Conservation (phyloP, 2,888 invertebrate genomes). For the Formica aserva region DNA sequence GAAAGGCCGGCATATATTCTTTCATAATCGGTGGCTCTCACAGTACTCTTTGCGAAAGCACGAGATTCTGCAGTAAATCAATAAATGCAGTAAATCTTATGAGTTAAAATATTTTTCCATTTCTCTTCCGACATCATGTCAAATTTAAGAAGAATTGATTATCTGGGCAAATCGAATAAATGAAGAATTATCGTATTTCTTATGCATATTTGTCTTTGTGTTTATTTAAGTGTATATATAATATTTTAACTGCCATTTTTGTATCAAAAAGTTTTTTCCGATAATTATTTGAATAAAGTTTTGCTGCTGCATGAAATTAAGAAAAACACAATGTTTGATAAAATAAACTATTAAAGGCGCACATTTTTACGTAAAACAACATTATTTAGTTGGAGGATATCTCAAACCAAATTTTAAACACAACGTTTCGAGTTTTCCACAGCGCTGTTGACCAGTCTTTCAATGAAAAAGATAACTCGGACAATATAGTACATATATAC, state of each 20-base stretch:
- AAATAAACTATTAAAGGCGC: not conserved
- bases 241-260: not conserved
- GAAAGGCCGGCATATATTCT: not conserved
- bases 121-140: not conserved
- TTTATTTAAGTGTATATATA: not conserved
- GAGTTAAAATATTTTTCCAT: constrained; percentile 4
- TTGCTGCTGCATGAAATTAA: not conserved
- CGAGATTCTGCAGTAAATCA: constrained; percentile 29
- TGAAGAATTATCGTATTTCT: not conserved
- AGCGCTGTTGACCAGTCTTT: not conserved
- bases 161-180: not conserved
- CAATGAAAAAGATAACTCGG: not conserved
- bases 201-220: not conserved
- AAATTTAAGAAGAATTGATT: constrained; percentile 8
- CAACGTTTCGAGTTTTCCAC: not conserved
- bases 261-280: not conserved
- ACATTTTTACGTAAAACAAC: not conserved
- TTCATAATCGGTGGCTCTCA: constrained; percentile 13
- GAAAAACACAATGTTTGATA: not conserved
- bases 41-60: constrained; percentile 9
- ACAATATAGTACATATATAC: not conserved
- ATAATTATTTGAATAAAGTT: not conserved
- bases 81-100: constrained; percentile 11
- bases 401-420: not conserved
- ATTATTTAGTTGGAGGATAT: not conserved